phyloP scores from a whole-genome alignment of 2,113 vertebrate genomes.

The Climacteris rufus region DNA sequence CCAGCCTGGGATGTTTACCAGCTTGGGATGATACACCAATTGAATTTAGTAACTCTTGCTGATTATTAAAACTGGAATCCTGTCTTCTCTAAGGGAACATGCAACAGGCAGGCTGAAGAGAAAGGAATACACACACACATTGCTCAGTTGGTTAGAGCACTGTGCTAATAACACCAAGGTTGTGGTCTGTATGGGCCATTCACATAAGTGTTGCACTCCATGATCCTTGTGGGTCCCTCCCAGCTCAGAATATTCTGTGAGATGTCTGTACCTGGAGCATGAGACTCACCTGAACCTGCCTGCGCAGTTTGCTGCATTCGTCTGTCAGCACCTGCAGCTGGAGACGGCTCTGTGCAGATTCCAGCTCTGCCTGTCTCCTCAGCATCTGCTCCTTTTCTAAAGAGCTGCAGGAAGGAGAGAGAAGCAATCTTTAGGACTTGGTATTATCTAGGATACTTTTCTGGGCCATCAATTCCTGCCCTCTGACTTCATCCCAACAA shows the following conservation, averaged over 20 bases:
- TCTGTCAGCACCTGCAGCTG: constrained; percentile 86
- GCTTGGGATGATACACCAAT: neutral
- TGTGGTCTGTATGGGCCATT: too few species aligned
- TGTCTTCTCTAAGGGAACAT: neutral
- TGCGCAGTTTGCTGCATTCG: constrained; percentile 83
- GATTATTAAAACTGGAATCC: neutral
- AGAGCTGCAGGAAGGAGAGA: constrained; percentile 64
- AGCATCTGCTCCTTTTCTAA: constrained; percentile 83
- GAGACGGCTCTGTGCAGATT: constrained; percentile 89
- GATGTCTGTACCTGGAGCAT: neutral
- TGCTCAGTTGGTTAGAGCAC: too few species aligned
- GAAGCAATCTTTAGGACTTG: neutral
- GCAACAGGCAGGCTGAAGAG: neutral
- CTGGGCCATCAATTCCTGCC: neutral
- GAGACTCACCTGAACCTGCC: constrained; percentile 82
- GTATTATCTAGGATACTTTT: neutral
- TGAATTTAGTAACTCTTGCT: neutral
- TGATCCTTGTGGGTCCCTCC: too few species aligned
- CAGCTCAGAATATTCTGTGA: too few species aligned
- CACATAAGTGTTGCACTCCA: too few species aligned
- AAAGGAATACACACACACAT: neutral
- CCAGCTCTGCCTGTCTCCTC: constrained; percentile 87
- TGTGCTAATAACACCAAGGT: too few species aligned
- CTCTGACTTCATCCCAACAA: neutral
- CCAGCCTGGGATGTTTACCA: neutral